Base-by-base conservation (phyloP, 2,113 vertebrate species). In the Otocyon megalotis region DNA sequence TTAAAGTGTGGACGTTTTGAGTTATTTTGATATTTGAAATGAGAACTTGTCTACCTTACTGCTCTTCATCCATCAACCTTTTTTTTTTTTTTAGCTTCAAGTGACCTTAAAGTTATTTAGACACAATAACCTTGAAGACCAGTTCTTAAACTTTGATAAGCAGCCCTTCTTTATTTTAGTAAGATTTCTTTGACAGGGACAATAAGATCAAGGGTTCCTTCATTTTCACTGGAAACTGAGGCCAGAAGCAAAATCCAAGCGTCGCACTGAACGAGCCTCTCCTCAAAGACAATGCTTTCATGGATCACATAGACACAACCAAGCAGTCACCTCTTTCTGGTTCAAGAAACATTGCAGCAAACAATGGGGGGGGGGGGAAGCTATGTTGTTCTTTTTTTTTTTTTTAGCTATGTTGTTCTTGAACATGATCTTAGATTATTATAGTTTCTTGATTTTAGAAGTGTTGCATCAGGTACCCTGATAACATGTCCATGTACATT, bases 21-120 rank as follows among this genome's bases (percentile, higher is more conserved):
- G 96, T 98, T 98, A 98, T 98, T 98, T 91, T 94, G 90, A 97
- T 98, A 96, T 95, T 97, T 98, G 96, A 98, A 98, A 97, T 58
- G 84, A 97, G 97, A 98, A 60, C 96, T 93, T 98, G 89, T 97
- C 95, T 97, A 48, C 77, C 30, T 28, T 69, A 96, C 86, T 88
- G 15, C 30, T 94, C 95, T 80, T 97, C 93, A 98, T 98, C 74
- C 92, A 98, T 98, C 98, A 98, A 4, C 48, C 56, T 80, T 87
- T 17, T 79, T 72, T 76, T 84, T 48, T 74, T 74, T 48, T 48
- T 72, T 96, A 77, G 90, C 95, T 98, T 2, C 26, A 71, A 48
- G 86, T 98, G 96, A 98, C 97, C 98, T 99, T 98, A 98, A 97
- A 98, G 50, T 96, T 98, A 96, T 48, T 97, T 82, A 0, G 2